phyloP scores from a whole-genome alignment of 2,113 vertebrate genomes.

The Balaenoptera acutorostrata region DNA sequence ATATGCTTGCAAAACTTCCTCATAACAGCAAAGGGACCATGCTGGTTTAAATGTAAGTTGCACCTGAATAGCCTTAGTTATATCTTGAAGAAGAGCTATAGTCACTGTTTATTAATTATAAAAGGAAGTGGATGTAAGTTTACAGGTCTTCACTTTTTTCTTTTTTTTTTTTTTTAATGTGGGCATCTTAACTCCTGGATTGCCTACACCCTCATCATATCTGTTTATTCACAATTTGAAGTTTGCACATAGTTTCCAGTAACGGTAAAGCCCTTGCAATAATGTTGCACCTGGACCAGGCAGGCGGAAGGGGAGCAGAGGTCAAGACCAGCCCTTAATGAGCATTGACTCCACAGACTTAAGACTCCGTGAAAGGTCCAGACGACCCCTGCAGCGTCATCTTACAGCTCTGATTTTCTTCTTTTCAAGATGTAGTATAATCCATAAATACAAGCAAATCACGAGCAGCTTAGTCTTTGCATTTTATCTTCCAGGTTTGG shows the following conservation, averaged over 20 bases:
- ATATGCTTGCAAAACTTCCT: background rate
- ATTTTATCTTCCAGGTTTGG: conserved; percentile 62
- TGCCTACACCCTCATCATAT: background rate
- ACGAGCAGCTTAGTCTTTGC: conserved; percentile 84
- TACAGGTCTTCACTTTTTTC: background rate
- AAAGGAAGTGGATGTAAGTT: background rate
- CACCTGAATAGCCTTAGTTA: background rate
- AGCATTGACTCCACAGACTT: conserved; percentile 86
- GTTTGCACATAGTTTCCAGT: conserved; percentile 53
- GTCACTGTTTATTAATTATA: conserved; percentile 26
- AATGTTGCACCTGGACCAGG: conserved; percentile 89
- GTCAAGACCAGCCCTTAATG: conserved; percentile 80
- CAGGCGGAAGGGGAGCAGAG: conserved; percentile 85
- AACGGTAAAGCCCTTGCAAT: conserved; percentile 69
- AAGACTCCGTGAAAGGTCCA: conserved; percentile 85
- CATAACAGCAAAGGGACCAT: background rate
- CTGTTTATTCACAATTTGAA: conserved; percentile 49
- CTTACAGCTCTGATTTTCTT: conserved; percentile 85
- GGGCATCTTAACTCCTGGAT: background rate
- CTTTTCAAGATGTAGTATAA: conserved; percentile 82
- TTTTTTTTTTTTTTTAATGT: background rate
- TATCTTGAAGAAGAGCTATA: background rate
- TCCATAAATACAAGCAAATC: conserved; percentile 89
- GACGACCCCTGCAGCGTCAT: conserved; percentile 86
- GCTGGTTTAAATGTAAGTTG: conserved; percentile 9